Evolutionary conservation across 2,797 vertebrate species (phyloP), one percentile per base, ranked within the genome.

Genomic region (Danio choprae): DNA sequence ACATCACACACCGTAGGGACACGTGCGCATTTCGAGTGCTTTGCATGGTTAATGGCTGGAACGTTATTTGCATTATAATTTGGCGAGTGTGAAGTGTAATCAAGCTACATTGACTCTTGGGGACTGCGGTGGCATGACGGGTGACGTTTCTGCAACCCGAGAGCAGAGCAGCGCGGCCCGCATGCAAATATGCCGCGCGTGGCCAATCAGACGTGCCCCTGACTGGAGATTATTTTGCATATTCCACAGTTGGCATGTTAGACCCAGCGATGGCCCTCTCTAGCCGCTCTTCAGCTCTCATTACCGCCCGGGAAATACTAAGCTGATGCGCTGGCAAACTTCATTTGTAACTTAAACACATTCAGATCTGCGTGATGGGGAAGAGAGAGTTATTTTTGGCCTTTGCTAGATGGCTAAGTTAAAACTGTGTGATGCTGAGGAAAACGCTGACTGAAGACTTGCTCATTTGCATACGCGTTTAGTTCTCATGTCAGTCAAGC

Each of bases 1-100:
- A 90, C 88, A 88, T 87, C 88, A 84, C 86, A 87, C 87, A 87
- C 87, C 77, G 51, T 79, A 56, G 87, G 86, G 86, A 87, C 81
- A 80, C 86, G 85, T 85, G 65, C 84, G 87, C 84, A 87, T 89
- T 89, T 89, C 82, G 74, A 79, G 82, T 83, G 76, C 80, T 86
- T 84, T 85, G 87, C 87, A 85, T 86, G 84, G 75, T 83, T 90
- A 90, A 90, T 88, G 86, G 86, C 84, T 87, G 87, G 85, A 90
- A 89, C 84, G 80, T 83, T 89, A 88, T 90, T 88, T 90, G 89
- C 86, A 89, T 90, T 88, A 85, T 86, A 89, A 87, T 89, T 88
- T 88, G 86, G 84, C 74, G 70, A 87, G 86, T 84, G 86, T 86
- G 87, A 89, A 90, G 87, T 87, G 87, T 90, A 89, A 89, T 90